A percentile compares a stretch with the other conserved stretches of the same genome.
phyloP scores from a whole-genome alignment of 2,113 vertebrate species.

The Mustela nigripes region DNA sequence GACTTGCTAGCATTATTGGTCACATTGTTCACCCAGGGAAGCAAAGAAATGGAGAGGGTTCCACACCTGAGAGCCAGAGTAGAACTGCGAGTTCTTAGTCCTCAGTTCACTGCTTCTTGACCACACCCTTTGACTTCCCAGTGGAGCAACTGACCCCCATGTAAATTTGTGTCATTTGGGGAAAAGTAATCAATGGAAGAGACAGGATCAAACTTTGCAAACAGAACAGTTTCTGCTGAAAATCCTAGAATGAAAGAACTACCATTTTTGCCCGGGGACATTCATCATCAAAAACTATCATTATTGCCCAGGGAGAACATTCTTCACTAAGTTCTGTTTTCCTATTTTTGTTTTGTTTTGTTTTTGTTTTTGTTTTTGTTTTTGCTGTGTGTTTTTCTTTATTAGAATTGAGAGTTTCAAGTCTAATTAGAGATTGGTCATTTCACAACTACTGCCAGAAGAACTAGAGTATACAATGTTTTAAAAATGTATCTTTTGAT shows the following conservation, averaged over 20 bases:
- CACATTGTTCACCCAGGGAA: slow-evolving; percentile 20
- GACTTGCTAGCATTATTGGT: neutral
- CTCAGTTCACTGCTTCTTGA: neutral
- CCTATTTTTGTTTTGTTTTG: neutral
- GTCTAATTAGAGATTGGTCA: neutral
- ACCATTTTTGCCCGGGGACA: neutral
- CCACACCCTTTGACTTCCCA: neutral
- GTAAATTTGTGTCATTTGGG: neutral
- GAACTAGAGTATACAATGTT: neutral
- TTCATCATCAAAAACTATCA: neutral
- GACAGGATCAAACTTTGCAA: neutral
- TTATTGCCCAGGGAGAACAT: neutral
- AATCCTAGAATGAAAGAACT: neutral
- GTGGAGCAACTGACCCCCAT: neutral
- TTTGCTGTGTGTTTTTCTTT: neutral
- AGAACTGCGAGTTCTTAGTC: neutral
- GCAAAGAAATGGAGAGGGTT: neutral
- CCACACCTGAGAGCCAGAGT: neutral
- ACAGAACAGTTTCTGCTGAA: slow-evolving; percentile 15
- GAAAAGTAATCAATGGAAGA: neutral
- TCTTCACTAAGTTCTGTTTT: neutral
- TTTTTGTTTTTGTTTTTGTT: neutral
- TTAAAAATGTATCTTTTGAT: neutral
- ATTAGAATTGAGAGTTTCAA: slow-evolving; percentile 23
- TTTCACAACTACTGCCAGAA: neutral